phyloP scores from a whole-genome alignment of 2,113 vertebrate species.

The Bombycilla garrulus region DNA sequence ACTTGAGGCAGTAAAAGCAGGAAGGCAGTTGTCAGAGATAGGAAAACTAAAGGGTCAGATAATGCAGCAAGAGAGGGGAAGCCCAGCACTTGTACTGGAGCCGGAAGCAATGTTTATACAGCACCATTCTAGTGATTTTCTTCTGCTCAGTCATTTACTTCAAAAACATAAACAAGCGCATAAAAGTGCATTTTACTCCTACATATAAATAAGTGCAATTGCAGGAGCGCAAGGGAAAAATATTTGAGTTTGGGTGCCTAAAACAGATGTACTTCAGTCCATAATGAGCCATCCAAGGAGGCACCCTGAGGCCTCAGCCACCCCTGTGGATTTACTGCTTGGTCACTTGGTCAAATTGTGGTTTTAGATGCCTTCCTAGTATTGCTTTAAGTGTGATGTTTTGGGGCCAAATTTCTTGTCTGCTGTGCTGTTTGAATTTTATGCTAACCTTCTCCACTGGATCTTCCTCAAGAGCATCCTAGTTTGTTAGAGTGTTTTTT shows the following conservation, averaged over 20 bases:
- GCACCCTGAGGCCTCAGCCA: neutral
- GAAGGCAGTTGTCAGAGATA: neutral
- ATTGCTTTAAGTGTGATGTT: neutral
- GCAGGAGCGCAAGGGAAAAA: neutral
- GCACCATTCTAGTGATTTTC: neutral
- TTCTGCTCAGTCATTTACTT: neutral
- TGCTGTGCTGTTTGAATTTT: neutral
- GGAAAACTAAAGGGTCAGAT: neutral
- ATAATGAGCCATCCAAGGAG: neutral
- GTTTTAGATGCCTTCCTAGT: neutral
- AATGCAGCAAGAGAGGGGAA: neutral
- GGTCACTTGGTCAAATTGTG: neutral
- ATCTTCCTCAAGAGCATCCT: neutral
- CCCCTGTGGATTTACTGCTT: neutral
- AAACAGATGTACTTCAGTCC: neutral
- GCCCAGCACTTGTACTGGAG: neutral
- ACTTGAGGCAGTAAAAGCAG: slow-evolving; percentile 9
- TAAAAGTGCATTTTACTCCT: neutral
- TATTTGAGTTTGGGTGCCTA: neutral
- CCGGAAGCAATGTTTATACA: neutral
- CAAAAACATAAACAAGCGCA: neutral
- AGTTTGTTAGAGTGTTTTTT: neutral
- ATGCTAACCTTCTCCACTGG: neutral
- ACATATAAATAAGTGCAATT: neutral
- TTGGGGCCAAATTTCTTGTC: neutral